These are phyloP conservation scores for Sepiola atlantica DNA, from an alignment of 2,888 invertebrate species.

Conservation along the genomic window DNA sequence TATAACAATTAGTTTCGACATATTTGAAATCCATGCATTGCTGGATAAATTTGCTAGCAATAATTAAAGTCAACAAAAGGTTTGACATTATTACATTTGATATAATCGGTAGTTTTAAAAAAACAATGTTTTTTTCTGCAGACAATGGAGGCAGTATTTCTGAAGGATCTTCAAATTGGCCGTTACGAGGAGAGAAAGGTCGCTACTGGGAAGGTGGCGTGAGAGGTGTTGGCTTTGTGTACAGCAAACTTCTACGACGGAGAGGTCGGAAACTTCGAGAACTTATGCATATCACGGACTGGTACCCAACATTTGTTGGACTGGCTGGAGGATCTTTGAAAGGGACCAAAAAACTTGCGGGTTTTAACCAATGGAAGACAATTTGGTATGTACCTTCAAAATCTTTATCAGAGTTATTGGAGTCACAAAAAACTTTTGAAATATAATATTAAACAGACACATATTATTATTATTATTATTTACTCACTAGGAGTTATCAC, in stretches of 20 bases:
- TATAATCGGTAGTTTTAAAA: background rate
- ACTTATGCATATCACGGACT: constrained; percentile 65
- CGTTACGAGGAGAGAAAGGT: constrained; percentile 63
- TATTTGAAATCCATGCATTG: no score
- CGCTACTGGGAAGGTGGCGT: constrained; percentile 66
- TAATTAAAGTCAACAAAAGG: no score
- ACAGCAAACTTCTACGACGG: constrained; percentile 46
- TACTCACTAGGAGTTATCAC: no score
- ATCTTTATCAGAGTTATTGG: background rate
- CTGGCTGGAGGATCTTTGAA: constrained; percentile 59
- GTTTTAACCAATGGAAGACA: constrained; percentile 61
- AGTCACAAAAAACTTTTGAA: background rate
- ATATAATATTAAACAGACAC: background rate
- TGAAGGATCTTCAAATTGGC: constrained; percentile 64
- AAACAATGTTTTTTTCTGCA: constrained; percentile 49
- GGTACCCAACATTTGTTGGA: constrained; percentile 64
- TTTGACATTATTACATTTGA: background rate
- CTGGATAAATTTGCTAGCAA: no score
- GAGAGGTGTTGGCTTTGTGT: constrained; percentile 62
- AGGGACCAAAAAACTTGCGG: constrained; percentile 60
- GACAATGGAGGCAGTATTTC: constrained; percentile 74
- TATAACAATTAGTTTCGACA: no score
- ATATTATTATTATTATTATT: no score
- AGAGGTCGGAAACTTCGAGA: constrained; percentile 50
- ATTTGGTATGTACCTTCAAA: constrained; percentile 55